Evolutionary conservation across 2,797 vertebrate species (phyloP), one percentile per base, ranked within the genome.

Genomic region (Lacerta bilineata): DNA sequence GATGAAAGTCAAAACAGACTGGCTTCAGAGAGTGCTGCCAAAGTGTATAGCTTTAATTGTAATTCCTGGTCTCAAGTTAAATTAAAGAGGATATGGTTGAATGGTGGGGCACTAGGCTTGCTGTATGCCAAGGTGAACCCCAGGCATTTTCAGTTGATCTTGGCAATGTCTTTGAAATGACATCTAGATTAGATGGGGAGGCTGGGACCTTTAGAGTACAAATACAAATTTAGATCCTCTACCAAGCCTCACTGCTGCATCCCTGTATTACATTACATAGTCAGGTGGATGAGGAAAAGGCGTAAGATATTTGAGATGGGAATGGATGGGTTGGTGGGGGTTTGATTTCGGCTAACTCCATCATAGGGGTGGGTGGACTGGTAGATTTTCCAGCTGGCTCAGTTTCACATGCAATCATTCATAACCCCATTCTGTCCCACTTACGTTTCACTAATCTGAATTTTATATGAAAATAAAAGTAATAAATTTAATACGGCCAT

Each of bases 121-220:
- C 76, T 66, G 18, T 39, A 69, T 27, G 23, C 43, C 8, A 76
- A 66, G 76, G 20, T 33, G 64, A 33, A 27, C 64, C 76, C 7
- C n/a, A 27, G 43, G 39, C 59, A 55, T 23, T 86, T 66, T 82
- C 41, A 76, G 87, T 83, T 43, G 8, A 27, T 50, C 5, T 83
- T 71, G 68, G 66, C 66, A 83, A 71, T 18, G 23, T 50, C 41
- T 83, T 50, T 71, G 66, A 50, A 83, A 83, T 71, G 82, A 64
- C 71, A 81, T 43, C 78, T 75, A 61, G 20, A n/a, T 75, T 46
- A 33, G 23, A 59, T n/a, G 59, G 66, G 41, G 81, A 71, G 77
- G 29, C 5, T 33, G 18, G 66, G 29, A 20, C 50, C 66, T 50
- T 50, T 46, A 29, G 17, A 83, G 66, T 50, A 10, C 41, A 71